These are phyloP conservation scores for Drosophila novamexicana DNA, from an alignment of 1,140 invertebrate genomes.

Conservation along the genomic window DNA sequence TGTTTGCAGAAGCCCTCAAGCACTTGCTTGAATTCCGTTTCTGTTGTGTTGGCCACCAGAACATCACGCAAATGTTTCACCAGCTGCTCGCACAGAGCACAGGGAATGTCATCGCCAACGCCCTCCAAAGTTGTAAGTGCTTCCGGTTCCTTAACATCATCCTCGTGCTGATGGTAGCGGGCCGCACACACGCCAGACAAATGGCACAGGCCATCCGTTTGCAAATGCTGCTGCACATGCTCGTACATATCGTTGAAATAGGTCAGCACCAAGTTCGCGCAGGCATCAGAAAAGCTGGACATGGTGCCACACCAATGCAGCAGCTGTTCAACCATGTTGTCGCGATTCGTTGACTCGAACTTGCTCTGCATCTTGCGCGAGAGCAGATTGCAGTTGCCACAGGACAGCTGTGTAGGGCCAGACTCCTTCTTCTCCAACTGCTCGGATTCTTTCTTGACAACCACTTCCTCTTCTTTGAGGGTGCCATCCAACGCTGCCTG, in stretches of 20 bases:
- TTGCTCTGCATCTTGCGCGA: constrained; percentile 86
- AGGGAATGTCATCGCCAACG: constrained; percentile 89
- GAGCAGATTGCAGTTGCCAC: constrained; percentile 86
- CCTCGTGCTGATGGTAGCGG: constrained; percentile 88
- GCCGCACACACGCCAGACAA: constrained; percentile 89
- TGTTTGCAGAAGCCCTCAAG: constrained; percentile 92
- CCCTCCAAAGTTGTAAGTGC: constrained; percentile 85
- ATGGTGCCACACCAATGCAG: constrained; percentile 88
- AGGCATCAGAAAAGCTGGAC: constrained; percentile 91
- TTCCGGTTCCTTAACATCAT: constrained; percentile 80
- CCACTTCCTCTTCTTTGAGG: constrained; percentile 54
- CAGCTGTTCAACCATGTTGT: constrained; percentile 86
- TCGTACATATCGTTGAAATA: constrained; percentile 89
- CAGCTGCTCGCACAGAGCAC: constrained; percentile 93
- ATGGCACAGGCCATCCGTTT: constrained; percentile 88
- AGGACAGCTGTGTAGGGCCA: constrained; percentile 67
- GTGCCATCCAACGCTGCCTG: constrained; percentile 59
- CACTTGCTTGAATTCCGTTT: constrained; percentile 91
- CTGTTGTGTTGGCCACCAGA: constrained; percentile 93
- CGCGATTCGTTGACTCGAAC: constrained; percentile 86
- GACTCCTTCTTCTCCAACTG: constrained; percentile 30
- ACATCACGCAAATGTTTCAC: constrained; percentile 91
- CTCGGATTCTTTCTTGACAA: constrained; percentile 15
- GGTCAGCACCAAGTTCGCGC: constrained; percentile 89
- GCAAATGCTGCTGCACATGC: constrained; percentile 87